Conservation (phyloP, 2,113 vertebrate genomes). For the Hemibagrus wyckioides region DNA sequence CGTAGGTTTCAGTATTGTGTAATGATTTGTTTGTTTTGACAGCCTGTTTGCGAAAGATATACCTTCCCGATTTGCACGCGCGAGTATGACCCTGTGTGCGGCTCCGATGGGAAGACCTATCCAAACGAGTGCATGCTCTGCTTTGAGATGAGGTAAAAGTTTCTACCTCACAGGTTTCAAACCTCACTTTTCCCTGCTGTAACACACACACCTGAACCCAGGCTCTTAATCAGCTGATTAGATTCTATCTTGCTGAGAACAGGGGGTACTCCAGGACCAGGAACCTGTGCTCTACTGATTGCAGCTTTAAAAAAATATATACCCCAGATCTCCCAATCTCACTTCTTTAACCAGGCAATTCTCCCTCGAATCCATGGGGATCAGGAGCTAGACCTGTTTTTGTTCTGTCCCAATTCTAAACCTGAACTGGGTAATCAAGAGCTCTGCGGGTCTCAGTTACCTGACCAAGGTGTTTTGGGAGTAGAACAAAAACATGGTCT, state of each 20-base stretch:
- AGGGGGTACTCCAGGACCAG: neutral
- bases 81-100: slow-evolving; percentile 47
- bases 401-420: neutral
- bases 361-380: neutral
- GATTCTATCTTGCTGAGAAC: neutral
- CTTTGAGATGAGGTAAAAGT: slow-evolving; percentile 31
- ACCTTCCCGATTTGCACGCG: neutral
- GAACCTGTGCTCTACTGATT: neutral
- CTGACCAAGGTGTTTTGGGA: neutral
- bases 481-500: neutral
- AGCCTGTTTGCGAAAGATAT: slow-evolving; percentile 25
- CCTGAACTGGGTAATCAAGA: neutral
- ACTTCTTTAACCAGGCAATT: neutral
- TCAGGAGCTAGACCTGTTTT: neutral
- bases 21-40: slow-evolving; percentile 8
- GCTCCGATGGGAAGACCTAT: slow-evolving; percentile 49
- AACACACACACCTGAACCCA: neutral
- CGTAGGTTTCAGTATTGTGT: neutral
- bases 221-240: neutral
- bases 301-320: neutral
- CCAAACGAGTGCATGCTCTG: slow-evolving; percentile 56
- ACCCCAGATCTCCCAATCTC: neutral
- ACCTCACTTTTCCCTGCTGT: neutral
- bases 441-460: neutral
- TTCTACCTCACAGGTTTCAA: neutral